Percentiles rank a stretch among this genome's conserved stretches.
Conservation (phyloP, 2,888 invertebrate genomes). For the Biston betularia region DNA sequence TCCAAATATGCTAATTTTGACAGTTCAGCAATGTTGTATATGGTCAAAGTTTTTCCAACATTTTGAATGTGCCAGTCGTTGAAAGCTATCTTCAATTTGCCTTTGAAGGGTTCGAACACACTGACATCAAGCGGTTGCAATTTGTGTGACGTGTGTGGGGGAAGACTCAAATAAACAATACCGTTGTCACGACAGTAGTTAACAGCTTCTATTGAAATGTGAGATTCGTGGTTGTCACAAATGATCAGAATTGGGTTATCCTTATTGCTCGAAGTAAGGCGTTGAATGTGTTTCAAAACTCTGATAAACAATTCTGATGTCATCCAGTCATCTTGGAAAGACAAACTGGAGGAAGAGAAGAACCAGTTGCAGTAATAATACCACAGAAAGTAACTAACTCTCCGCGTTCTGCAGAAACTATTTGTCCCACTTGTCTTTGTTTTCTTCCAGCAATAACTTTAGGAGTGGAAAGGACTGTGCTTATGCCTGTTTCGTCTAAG, state of each 20-base stretch:
- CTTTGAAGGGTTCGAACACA: slow-evolving; percentile 45
- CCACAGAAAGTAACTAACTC: slow-evolving; percentile 38
- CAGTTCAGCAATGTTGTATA: slow-evolving; percentile 31
- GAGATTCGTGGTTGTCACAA: slow-evolving; percentile 39
- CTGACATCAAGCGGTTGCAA: slow-evolving; percentile 39
- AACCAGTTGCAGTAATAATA: slow-evolving; percentile 1
- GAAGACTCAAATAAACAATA: slow-evolving; percentile 42
- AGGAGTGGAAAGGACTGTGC: slow-evolving; percentile 29
- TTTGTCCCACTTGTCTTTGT: slow-evolving; percentile 42
- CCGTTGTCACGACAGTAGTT: slow-evolving; percentile 44
- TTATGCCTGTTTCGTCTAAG: slow-evolving; percentile 13
- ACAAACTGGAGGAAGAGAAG: slow-evolving; percentile 35
- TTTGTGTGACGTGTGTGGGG: slow-evolving; percentile 43
- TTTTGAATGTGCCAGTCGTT: slow-evolving; percentile 46
- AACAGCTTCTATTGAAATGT: slow-evolving; percentile 20
- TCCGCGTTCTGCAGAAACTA: slow-evolving; percentile 42
- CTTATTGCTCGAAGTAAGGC: slow-evolving; percentile 32
- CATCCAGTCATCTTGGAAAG: slow-evolving; percentile 43
- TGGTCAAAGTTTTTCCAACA: slow-evolving; percentile 41
- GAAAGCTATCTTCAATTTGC: slow-evolving; percentile 30
- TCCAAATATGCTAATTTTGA: slow-evolving; percentile 40
- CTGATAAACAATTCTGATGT: slow-evolving; percentile 33
- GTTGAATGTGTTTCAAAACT: slow-evolving; percentile 44
- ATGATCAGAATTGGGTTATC: slow-evolving; percentile 43
- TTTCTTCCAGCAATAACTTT: slow-evolving; percentile 40